Evolutionary conservation across 2,797 vertebrate genomes (phyloP).

Genomic region (Spheniscus humboldti): DNA sequence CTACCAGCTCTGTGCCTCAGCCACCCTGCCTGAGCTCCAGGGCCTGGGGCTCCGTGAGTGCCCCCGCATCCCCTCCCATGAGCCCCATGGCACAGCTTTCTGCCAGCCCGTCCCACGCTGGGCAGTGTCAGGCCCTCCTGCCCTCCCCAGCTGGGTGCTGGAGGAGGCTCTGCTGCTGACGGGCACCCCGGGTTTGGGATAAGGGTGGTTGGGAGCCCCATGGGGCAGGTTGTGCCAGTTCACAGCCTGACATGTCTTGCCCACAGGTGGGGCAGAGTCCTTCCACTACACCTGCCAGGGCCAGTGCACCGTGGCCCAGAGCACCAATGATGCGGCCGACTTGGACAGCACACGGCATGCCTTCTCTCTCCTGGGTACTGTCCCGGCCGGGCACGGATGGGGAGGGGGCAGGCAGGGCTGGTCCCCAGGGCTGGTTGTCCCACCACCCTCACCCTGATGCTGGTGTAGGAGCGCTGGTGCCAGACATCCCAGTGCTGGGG

Average conservation of each 20-base stretch:
- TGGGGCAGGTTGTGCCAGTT: background rate
- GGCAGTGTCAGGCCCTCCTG: background rate
- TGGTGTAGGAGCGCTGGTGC: background rate
- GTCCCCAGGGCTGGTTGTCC: background rate
- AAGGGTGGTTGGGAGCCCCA: background rate
- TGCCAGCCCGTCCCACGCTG: background rate
- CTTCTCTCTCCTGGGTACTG: constrained; percentile 75
- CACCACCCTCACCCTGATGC: fast-evolving
- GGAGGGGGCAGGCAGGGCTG: background rate
- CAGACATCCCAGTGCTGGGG: background rate
- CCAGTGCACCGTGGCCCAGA: constrained; percentile 59
- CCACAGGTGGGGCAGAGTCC: constrained; percentile 70
- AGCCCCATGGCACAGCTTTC: background rate
- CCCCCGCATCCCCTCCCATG: fast-evolving
- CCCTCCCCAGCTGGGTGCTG: background rate
- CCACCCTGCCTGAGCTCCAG: constrained; percentile 77
- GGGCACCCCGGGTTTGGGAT: background rate
- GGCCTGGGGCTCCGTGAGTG: constrained; percentile 68
- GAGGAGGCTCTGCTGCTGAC: background rate
- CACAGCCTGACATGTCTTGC: fast-evolving
- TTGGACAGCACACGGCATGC: constrained; percentile 77
- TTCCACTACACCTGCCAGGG: constrained; percentile 82
- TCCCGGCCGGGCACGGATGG: fast-evolving
- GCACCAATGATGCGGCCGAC: constrained; percentile 67
- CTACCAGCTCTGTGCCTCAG: constrained; percentile 84